These are phyloP conservation scores for Rhea pennata DNA, from an alignment of 2,113 vertebrate genomes.

Conservation along the genomic window DNA sequence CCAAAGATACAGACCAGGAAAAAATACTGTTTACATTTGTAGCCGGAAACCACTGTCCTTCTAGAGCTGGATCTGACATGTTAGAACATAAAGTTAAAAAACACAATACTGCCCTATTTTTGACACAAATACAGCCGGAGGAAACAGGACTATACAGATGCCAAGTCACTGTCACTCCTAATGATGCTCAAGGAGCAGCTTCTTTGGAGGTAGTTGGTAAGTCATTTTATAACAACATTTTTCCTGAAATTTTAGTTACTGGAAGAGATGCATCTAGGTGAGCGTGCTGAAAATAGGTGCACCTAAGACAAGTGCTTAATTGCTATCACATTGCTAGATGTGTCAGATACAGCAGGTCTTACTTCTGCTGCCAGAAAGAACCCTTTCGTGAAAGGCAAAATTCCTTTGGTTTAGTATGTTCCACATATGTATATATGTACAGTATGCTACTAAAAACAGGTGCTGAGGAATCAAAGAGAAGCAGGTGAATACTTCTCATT, in stretches of 20 bases:
- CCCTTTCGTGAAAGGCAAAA: background rate
- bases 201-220: background rate
- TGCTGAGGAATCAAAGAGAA: background rate
- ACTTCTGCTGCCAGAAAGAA: background rate
- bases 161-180: background rate
- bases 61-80: background rate
- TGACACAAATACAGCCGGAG: background rate
- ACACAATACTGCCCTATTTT: background rate
- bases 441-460: background rate
- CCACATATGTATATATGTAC: rapidly evolving
- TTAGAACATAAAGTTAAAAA: background rate
- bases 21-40: background rate
- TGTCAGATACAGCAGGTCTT: background rate
- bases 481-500: background rate
- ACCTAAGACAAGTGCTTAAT: background rate
- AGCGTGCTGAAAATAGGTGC: background rate
- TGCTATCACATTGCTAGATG: background rate
- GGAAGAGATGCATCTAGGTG: background rate
- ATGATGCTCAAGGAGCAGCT: background rate
- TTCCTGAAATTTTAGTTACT: background rate
- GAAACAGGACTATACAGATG: background rate
- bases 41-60: background rate
- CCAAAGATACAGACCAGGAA: background rate
- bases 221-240: background rate
- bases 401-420: background rate